A percentile compares a stretch with the other conserved stretches of the same genome.
phyloP scores from a whole-genome alignment of 2,888 invertebrate genomes.

The Phengaris arion region DNA sequence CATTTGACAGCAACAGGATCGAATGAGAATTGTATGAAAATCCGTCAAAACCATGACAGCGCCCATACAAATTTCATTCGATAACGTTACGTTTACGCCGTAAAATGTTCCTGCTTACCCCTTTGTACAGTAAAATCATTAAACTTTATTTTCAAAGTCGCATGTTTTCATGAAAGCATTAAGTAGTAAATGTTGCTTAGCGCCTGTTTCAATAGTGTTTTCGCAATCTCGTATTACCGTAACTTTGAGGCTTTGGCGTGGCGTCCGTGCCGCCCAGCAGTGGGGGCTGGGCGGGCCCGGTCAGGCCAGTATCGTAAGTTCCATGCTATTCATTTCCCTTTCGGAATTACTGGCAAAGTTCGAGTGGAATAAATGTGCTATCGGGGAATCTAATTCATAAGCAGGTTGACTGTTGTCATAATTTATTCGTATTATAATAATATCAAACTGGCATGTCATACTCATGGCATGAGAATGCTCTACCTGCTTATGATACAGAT shows the following conservation, averaged over 20 bases:
- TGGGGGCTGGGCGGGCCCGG: constrained; percentile 10
- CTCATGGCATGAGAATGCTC: too few relatives aligned
- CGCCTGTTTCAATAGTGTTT: constrained; percentile 2
- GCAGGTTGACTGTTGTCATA: not conserved
- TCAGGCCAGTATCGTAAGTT: constrained; percentile 9
- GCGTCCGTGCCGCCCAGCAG: not conserved
- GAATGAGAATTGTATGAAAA: too few relatives aligned
- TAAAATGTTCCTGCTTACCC: too few relatives aligned
- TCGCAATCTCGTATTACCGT: constrained; percentile 14
- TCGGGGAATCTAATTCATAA: not conserved
- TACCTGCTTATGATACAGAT: too few relatives aligned
- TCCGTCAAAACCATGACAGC: too few relatives aligned
- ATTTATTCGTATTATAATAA: too few relatives aligned
- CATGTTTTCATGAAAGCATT: constrained; percentile 1
- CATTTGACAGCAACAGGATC: too few relatives aligned
- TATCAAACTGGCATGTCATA: too few relatives aligned
- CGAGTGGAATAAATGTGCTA: too few relatives aligned
- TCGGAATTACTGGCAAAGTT: not conserved
- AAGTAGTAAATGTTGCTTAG: constrained; percentile 8
- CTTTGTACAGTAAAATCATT: not conserved
- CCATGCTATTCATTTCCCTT: not conserved
- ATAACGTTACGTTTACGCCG: too few relatives aligned
- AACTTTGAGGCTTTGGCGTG: not conserved
- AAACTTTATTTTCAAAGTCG: not conserved
- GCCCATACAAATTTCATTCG: too few relatives aligned